Conservation (phyloP, 2,888 invertebrate species). For the Drosophila tripunctata region DNA sequence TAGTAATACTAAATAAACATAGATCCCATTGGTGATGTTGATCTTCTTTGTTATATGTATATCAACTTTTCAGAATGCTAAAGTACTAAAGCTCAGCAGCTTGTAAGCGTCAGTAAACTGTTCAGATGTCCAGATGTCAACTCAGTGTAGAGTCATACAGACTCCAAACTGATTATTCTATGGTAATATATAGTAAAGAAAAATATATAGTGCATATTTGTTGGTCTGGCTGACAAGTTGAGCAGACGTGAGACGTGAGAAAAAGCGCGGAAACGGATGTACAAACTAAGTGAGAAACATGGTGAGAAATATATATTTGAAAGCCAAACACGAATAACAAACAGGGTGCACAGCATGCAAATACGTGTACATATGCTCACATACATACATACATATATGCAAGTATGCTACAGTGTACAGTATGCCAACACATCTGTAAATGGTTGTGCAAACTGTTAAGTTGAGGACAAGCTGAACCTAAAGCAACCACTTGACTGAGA, state of each 20-base stretch:
- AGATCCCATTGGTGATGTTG: too few relatives aligned
- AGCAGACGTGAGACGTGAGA: constrained; percentile 67
- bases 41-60: neutral
- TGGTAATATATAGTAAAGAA: constrained; percentile 3
- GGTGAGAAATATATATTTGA: constrained; percentile 54
- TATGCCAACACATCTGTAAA: neutral
- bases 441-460: constrained; percentile 21
- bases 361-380: constrained; percentile 36
- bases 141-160: constrained; percentile 36
- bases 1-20: neutral
- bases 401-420: neutral
- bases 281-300: constrained; percentile 35
- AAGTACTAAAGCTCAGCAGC: constrained; percentile 4
- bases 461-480: constrained; percentile 26
- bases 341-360: constrained; percentile 62
- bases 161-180: constrained; percentile 16
- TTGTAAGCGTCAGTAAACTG: constrained; percentile 9
- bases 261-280: constrained; percentile 55
- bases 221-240: constrained; percentile 63
- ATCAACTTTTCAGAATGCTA: neutral
- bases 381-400: neutral
- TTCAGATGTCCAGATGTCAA: constrained; percentile 55
- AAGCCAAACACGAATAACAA: constrained; percentile 52
- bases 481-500: constrained; percentile 31
- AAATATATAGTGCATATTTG: constrained; percentile 39